Percentiles rank a stretch among this genome's conserved stretches.
These are phyloP conservation scores for Ceyx erithaca DNA, from an alignment of 2,797 vertebrate genomes.

Conservation along the genomic window DNA sequence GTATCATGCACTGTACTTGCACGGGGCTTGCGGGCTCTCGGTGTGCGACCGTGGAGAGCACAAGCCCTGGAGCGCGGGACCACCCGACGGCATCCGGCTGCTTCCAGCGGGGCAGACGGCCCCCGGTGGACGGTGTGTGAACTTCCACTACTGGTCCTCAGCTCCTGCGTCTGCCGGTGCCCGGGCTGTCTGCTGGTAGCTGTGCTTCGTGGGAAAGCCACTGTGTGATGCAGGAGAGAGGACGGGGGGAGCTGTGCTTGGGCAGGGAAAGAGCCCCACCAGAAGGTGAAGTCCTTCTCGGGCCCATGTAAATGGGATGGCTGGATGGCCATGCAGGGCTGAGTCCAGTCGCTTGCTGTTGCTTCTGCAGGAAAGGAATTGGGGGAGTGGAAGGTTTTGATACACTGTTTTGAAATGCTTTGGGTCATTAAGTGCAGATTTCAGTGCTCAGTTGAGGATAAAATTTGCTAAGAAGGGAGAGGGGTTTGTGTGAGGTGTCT, in stretches of 20 bases:
- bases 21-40: background rate
- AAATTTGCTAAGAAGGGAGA: background rate
- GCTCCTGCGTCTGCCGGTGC: background rate
- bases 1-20: constrained; percentile 47
- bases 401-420: background rate
- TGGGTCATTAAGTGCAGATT: background rate
- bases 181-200: background rate
- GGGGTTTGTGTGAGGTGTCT: background rate
- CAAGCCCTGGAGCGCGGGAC: background rate
- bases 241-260: background rate
- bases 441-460: background rate
- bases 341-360: background rate
- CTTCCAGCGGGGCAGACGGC: background rate
- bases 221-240: background rate
- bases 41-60: background rate
- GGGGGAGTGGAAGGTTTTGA: background rate
- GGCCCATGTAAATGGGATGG: fast-evolving
- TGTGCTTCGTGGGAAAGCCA: background rate
- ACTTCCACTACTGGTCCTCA: background rate
- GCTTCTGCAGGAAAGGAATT: background rate
- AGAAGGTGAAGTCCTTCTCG: background rate
- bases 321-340: background rate
- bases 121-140: fast-evolving
- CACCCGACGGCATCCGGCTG: constrained; percentile 45
- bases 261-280: background rate